Conservation (phyloP, 2,888 invertebrate species). For the Corbicula japonica region DNA sequence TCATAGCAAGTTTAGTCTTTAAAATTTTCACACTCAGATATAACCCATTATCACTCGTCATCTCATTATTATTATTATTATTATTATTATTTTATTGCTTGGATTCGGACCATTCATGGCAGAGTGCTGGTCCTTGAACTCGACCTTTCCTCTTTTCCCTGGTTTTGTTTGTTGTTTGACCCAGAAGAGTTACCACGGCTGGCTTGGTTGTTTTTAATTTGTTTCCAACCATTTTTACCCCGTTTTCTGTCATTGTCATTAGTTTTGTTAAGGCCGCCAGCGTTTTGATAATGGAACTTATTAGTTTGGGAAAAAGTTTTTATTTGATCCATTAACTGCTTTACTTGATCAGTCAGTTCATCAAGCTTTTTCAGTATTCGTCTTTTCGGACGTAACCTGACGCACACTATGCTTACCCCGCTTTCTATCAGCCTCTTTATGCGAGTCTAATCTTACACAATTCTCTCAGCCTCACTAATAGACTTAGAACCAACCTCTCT, state of each 20-base stretch:
- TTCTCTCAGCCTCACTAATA: conserved; percentile 44
- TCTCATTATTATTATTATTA: not conserved
- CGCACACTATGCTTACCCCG: conserved; percentile 20
- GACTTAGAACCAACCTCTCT: conserved; percentile 38
- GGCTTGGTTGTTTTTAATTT: no score
- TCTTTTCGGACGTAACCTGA: not conserved
- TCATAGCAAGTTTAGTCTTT: no score
- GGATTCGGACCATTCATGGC: not conserved
- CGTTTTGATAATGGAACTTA: not conserved
- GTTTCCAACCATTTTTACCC: no score
- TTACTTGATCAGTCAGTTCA: not conserved
- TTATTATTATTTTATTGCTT: conserved; percentile 8
- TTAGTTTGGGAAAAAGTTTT: not conserved
- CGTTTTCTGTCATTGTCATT: no score
- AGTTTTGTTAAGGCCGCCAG: not conserved
- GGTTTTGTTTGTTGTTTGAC: not conserved
- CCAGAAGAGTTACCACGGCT: no score
- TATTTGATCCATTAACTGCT: not conserved
- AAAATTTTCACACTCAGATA: no score
- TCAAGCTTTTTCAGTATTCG: not conserved
- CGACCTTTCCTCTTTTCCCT: not conserved
- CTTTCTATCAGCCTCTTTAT: conserved; percentile 39
- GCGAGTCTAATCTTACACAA: conserved; percentile 48
- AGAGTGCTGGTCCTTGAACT: not conserved
- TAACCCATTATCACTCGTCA: not conserved